Evolutionary conservation across 2,113 vertebrate species (phyloP), one percentile per base, ranked within the genome.

Genomic region (Elgaria multicarinata): DNA sequence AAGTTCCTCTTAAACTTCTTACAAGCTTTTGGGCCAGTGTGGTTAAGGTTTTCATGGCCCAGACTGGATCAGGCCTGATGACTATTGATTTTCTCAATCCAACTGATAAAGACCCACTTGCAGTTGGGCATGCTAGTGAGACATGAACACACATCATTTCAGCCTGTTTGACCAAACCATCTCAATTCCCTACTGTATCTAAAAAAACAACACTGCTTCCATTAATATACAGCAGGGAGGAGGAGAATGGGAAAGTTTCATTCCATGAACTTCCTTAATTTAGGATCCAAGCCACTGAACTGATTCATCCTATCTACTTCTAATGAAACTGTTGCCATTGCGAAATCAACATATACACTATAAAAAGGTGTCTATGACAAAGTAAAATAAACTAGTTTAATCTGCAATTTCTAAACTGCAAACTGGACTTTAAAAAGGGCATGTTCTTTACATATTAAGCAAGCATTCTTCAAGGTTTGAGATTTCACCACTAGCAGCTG

Each of bases 381-480:
- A 18, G 13, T 53, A 83, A 28, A 88, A 91, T 74, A 66, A 80
- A n/a, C 24, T 85, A 90, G 55, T 91, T 89, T 92, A 91, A 89
- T 91, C 20, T 24, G 79, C 50, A 72, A 42, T 67, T 91, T 90
- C 83, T 82, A 75, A 90, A 88, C 86, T 90, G 90, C 58, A 92
- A 78, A 83, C 53, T 89, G 87, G 24, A 74, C 85, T 94, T 92
- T 33, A 26, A 55, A 90, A 81, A 93, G 89, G 87, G 46, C 26
- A 90, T 77, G 91, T 87, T 67, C 66, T 66, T 92, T 90, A 79
- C 87, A 33, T 33, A 66, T 77, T 50, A 64, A 76, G 33, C 42
- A 44, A 74, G 39, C 42, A 77, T 58, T 87, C 55, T 44, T 18
- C 44, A 72, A 69, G 8, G 22, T 22, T 64, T 87, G 79, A 50